Evolutionary conservation across 2,797 vertebrate genomes (phyloP).

Genomic region (Brotogeris chrysoptera): DNA sequence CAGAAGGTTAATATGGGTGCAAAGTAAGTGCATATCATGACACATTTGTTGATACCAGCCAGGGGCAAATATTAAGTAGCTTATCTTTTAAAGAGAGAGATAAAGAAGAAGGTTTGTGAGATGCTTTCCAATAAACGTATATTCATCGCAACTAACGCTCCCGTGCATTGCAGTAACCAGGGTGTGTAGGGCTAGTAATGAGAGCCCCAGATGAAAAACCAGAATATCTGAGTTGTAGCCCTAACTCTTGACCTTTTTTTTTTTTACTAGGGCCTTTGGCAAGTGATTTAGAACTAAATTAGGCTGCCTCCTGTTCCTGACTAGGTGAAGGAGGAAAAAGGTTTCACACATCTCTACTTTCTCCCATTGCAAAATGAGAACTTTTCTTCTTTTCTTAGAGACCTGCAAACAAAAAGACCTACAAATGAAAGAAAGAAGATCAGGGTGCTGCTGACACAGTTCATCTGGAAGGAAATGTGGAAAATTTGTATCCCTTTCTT

Average conservation of each 20-base stretch:
- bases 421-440: not conserved
- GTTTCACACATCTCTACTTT: not conserved
- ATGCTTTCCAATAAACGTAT: conserved; percentile 2
- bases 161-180: fast-evolving
- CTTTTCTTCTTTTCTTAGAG: not conserved
- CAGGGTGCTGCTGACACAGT: not conserved
- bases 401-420: not conserved
- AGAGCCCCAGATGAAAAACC: fast-evolving
- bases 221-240: not conserved
- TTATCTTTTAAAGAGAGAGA: conserved; percentile 58
- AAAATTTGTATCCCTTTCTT: not conserved
- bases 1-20: conserved; percentile 46
- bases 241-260: not conserved
- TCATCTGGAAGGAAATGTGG: not conserved
- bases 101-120: conserved; percentile 31
- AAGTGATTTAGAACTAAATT: not conserved
- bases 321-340: not conserved
- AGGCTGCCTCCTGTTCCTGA: not conserved
- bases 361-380: not conserved
- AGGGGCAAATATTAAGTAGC: conserved; percentile 31
- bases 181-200: not conserved
- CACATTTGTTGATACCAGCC: conserved; percentile 40
- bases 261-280: not conserved
- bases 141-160: not conserved
- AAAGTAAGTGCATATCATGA: conserved; percentile 35